Base-by-base conservation (phyloP, 1,140 invertebrate genomes). In the Oryzaephilus surinamensis region DNA sequence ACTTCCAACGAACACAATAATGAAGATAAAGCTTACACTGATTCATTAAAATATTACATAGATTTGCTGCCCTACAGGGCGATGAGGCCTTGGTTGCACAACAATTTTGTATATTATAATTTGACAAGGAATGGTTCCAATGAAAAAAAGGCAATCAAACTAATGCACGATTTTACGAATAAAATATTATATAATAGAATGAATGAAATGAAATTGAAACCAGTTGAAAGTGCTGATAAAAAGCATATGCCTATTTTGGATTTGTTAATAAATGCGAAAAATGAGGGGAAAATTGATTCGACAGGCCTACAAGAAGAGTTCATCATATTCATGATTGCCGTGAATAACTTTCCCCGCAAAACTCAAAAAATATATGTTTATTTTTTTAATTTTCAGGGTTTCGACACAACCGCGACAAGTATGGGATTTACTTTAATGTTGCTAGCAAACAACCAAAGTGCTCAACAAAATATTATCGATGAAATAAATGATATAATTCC, bases 251-350 rank as follows among this genome's bases (percentile, higher is more conserved):
- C 84, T 5, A 87, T 93, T 67, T 61, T 93, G 8, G 88, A 93
- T 66, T 67, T 90, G 47, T 50, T 89, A 6, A 60, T 89, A 24
- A 35, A 69, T 49, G 69, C 69, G n/a, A 69, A 73, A 33, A 64
- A 69, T 28, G 64, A 69, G 12, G 64, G 59, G 32, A 31, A 49
- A 4, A 71, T 73, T 32, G 70, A 68, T 37, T 59, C 75, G 29
- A 42, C 63, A 10, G 81, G 84, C 34, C 83, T 90, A 28, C 67
- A 74, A 41, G 83, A 87, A 56, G 84, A 88, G 69, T 81, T 85
- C 3, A 81, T 86, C 54, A 86, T 81, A 0, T 87, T 86, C 51
- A 80, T 83, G 71, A 84, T 85, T 62, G 79, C 78, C 65, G n/a
- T n/a, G n/a, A n/a, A n/a, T n/a, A n/a, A 58, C 10, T 6, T 28